These are phyloP conservation scores for Oreonectes daqikongensis DNA, from an alignment of 2,797 vertebrate species.

Conservation along the genomic window DNA sequence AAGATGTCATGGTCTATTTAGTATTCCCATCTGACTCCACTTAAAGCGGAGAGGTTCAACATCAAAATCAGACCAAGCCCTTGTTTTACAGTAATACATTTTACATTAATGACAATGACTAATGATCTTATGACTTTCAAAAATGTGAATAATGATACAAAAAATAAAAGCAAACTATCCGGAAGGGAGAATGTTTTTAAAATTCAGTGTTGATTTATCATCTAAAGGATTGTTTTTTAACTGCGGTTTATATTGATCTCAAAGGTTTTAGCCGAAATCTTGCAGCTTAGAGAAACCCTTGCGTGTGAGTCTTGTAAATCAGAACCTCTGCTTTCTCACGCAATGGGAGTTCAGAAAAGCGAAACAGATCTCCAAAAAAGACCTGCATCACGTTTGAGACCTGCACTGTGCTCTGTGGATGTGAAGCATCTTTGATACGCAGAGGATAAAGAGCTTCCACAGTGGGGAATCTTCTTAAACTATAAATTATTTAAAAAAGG, in stretches of 20 bases:
- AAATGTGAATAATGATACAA: neutral
- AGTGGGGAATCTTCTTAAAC: constrained; percentile 42
- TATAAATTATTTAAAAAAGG: constrained; percentile 64
- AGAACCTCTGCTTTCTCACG: constrained; percentile 59
- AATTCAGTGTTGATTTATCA: neutral
- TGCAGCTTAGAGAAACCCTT: neutral
- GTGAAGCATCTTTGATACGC: constrained; percentile 37
- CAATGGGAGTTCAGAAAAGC: constrained; percentile 61
- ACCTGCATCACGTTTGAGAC: constrained; percentile 30
- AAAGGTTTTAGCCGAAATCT: constrained; percentile 29
- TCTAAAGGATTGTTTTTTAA: constrained; percentile 3
- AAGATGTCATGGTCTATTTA: constrained; percentile 63
- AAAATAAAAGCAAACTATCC: neutral
- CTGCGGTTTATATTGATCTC: constrained; percentile 57
- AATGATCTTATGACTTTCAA: neutral
- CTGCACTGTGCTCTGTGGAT: constrained; percentile 3
- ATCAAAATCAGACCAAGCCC: constrained; percentile 20
- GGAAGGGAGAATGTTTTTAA: neutral
- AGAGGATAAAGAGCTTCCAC: constrained; percentile 58
- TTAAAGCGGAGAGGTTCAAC: constrained; percentile 47
- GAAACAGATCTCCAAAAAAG: constrained; percentile 57
- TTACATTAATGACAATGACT: neutral
- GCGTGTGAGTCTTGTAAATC: constrained; percentile 45
- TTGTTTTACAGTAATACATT: neutral
- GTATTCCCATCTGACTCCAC: constrained; percentile 64